Evolutionary conservation across 2,113 vertebrate species (phyloP).

Genomic region (Eupsittula cactorum): DNA sequence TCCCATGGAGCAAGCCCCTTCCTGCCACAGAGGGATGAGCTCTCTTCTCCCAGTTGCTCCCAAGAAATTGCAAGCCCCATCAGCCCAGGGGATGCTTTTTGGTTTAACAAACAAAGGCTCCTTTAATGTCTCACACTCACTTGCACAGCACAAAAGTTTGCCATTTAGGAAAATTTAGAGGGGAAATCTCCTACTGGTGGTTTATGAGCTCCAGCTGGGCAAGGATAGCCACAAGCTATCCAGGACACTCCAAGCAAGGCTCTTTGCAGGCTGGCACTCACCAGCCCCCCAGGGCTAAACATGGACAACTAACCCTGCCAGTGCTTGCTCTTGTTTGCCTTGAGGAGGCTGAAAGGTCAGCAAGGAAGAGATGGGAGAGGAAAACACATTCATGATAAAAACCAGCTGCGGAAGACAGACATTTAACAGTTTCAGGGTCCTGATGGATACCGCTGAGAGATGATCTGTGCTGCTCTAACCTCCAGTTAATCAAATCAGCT

Average conservation of each 20-base stretch:
- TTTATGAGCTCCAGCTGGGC: not conserved
- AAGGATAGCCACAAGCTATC: not conserved
- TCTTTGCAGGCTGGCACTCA: not conserved
- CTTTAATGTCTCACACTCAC: not conserved
- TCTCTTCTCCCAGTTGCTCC: not conserved
- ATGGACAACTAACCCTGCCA: not conserved
- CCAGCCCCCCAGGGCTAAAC: not conserved
- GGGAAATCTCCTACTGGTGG: not conserved
- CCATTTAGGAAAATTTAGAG: not conserved
- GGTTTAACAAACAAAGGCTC: not conserved
- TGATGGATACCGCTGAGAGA: not conserved
- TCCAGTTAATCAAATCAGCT: not conserved
- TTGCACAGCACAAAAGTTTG: accelerated
- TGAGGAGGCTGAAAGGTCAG: not conserved
- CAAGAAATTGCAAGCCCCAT: accelerated
- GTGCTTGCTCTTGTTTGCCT: not conserved
- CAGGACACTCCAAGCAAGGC: not conserved
- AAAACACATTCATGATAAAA: not conserved
- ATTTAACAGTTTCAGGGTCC: not conserved
- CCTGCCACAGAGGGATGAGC: not conserved
- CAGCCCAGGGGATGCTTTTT: not conserved
- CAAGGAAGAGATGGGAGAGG: not conserved
- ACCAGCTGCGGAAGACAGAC: not conserved
- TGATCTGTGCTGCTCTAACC: accelerated
- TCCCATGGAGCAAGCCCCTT: not conserved